Percentiles rank a stretch among this genome's conserved stretches.
Conservation (phyloP, 2,113 vertebrate genomes). For the Sphyrna mokarran region DNA sequence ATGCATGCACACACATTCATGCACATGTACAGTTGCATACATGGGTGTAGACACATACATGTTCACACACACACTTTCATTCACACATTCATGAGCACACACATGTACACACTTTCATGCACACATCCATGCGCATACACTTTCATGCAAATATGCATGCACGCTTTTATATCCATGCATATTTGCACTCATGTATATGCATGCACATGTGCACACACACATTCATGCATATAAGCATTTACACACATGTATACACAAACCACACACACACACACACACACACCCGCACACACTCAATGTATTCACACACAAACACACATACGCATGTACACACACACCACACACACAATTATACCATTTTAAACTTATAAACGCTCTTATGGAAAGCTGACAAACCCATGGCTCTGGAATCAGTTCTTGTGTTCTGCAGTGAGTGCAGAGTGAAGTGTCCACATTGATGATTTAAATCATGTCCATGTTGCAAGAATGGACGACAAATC, state of each 20-base stretch:
- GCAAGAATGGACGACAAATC: neutral
- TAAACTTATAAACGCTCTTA: too few relatives aligned
- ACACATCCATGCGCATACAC: neutral
- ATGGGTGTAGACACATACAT: neutral
- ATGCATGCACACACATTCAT: neutral
- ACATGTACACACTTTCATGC: neutral
- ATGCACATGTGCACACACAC: neutral
- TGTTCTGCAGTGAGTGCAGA: neutral
- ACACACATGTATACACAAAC: neutral
- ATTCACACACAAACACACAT: too few relatives aligned
- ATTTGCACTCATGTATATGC: neutral
- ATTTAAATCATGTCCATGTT: neutral
- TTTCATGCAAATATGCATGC: neutral
- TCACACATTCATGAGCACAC: neutral
- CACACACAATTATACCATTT: neutral
- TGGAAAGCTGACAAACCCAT: neutral
- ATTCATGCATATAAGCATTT: neutral
- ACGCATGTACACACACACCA: too few relatives aligned
- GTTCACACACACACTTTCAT: neutral
- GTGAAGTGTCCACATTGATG: neutral
- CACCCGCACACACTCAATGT: too few relatives aligned
- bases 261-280: too few relatives aligned
- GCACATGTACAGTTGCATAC: neutral
- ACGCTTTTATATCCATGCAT: neutral
- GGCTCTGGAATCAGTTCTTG: neutral